Base-by-base conservation (phyloP, 1,140 invertebrate genomes). In the Drosophila triauraria region DNA sequence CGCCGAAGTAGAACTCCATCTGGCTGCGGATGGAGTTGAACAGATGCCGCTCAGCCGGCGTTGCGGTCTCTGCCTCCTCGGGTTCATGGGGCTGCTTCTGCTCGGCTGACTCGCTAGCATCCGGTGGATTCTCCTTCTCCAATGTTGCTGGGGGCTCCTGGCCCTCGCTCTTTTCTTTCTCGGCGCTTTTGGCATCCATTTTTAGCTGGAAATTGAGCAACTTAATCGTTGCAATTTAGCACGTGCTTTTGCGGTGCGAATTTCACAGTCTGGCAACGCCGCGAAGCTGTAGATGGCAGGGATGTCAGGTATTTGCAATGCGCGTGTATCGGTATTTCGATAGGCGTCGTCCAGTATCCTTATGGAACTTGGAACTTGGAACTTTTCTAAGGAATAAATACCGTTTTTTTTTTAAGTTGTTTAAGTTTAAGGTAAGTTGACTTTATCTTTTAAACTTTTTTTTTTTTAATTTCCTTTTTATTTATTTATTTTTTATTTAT, bases 1-100 rank as follows among this genome's bases (percentile, higher is more conserved):
- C 96, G 75, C 97, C 96, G 80, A 98, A 98, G 91, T 98, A 99
- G 93, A 99, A 99, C 93, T 99, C 97, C 96, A 99, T 97, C 95
- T 97, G 96, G 82, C 96, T 95, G 30, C 95, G 93, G 71, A 97
- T 96, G 3, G 94, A 93, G 69, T 93, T 93, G 48, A 95, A 95
- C 75, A 96, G 95, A 9, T 97, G 86, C 38, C 95, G 95, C 85
- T 96, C 59, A 7, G 70, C 30, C 9, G 50, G 20, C 27, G 57
- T 25, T n/a, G 60, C 4, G 20, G 25, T 13, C 8, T 35, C 46
- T 6, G 6, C 38, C 15, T 23, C 44, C 0, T 35, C 46, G 17
- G 58, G 13, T n/a, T n/a, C n/a, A n/a, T n/a, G n/a, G 6, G 51
- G 3, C 10, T 67, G 3, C 10, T 67, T 48, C 48, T 32, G 25